These are phyloP conservation scores for Mola mola DNA, from an alignment of 2,113 vertebrate genomes.

Conservation along the genomic window DNA sequence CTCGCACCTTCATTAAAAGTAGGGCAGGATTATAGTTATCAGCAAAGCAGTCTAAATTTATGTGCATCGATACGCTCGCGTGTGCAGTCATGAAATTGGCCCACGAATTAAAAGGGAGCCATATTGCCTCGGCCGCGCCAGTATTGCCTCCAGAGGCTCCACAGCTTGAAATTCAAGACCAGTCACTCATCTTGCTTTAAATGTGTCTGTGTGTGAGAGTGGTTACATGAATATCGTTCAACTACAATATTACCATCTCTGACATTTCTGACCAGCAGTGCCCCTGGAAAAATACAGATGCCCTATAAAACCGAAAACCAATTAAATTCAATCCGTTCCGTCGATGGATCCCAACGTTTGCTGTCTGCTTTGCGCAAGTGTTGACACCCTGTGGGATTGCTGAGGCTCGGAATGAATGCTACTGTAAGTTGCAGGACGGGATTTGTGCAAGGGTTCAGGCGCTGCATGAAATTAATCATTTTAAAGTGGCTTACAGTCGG, in stretches of 20 bases:
- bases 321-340: slow-evolving; percentile 66
- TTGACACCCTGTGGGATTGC: slow-evolving; percentile 45
- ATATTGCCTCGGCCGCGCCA: not conserved
- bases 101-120: slow-evolving; percentile 60
- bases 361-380: slow-evolving; percentile 36
- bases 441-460: not conserved
- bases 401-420: slow-evolving; percentile 29
- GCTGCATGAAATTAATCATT: not conserved
- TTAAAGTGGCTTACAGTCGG: not conserved
- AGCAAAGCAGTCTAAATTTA: slow-evolving; percentile 39
- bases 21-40: slow-evolving; percentile 36
- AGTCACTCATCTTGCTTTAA: slow-evolving; percentile 39
- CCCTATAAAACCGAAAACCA: slow-evolving; percentile 60
- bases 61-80: slow-evolving; percentile 46
- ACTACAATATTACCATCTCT: slow-evolving; percentile 58
- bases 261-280: slow-evolving; percentile 48
- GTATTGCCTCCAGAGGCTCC: slow-evolving; percentile 51
- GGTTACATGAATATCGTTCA: slow-evolving; percentile 49
- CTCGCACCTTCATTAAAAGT: slow-evolving; percentile 37
- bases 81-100: slow-evolving; percentile 61
- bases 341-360: slow-evolving; percentile 55
- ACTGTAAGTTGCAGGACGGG: slow-evolving; percentile 21
- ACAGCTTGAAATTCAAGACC: slow-evolving; percentile 49
- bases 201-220: slow-evolving; percentile 4
- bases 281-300: slow-evolving; percentile 56